Conservation (phyloP, 2,888 invertebrate species). For the Petrolisthes cinctipes region DNA sequence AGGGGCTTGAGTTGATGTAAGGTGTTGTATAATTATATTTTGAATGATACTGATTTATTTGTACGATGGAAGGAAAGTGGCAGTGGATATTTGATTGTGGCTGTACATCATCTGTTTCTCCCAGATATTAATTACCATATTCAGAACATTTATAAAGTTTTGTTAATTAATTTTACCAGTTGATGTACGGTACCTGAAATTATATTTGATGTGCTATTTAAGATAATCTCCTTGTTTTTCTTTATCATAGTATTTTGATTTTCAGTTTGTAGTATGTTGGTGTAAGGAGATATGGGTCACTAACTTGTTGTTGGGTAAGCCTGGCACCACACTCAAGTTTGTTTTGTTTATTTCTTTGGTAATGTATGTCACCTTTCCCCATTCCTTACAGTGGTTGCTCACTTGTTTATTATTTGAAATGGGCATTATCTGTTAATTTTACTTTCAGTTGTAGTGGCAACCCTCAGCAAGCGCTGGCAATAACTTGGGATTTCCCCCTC, state of each 20-base stretch:
- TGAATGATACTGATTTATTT: too few relatives aligned
- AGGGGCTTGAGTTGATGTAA: too few relatives aligned
- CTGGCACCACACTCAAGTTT: conserved; percentile 44
- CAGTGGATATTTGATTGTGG: too few relatives aligned
- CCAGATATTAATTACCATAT: not conserved
- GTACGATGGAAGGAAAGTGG: too few relatives aligned
- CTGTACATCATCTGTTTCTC: not conserved
- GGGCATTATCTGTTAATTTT: conserved; percentile 32
- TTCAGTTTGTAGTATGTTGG: conserved; percentile 63
- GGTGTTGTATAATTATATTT: too few relatives aligned
- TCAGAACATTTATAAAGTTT: too few relatives aligned
- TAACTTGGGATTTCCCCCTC: conserved; percentile 57
- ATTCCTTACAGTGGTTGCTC: conserved; percentile 17
- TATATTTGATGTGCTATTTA: not conserved
- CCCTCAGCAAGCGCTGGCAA: conserved; percentile 49
- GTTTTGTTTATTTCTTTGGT: conserved; percentile 51
- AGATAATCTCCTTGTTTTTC: not conserved
- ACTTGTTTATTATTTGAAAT: conserved; percentile 43
- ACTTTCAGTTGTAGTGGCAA: conserved; percentile 48
- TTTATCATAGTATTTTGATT: conserved; percentile 53
- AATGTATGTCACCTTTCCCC: conserved; percentile 44
- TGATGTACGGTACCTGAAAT: not conserved
- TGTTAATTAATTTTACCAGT: too few relatives aligned
- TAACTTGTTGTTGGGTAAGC: conserved; percentile 50
- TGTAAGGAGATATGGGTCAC: conserved; percentile 39